phyloP scores from a whole-genome alignment of 2,888 invertebrate species.

The Brachyptera putata region DNA sequence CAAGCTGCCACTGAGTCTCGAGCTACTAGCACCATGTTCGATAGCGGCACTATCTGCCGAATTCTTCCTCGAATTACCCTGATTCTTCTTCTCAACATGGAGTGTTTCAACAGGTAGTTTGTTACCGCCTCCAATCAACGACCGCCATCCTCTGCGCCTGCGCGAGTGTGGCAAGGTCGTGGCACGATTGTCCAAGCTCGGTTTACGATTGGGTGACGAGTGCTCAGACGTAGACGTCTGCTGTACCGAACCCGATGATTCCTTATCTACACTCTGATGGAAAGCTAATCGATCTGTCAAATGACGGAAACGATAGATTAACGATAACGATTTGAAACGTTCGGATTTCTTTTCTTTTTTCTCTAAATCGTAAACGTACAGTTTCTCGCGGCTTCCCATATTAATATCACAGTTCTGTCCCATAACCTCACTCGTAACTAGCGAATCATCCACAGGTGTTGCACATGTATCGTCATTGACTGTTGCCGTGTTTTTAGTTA shows the following conservation, averaged over 20 bases:
- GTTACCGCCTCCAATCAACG: constrained; percentile 39
- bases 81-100: constrained; percentile 23
- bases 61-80: constrained; percentile 40
- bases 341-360: constrained; percentile 34
- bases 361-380: too few species aligned
- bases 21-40: constrained; percentile 42
- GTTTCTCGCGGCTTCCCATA: too few species aligned
- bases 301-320: constrained; percentile 51
- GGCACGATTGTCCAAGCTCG: constrained; percentile 39
- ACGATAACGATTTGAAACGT: constrained; percentile 43
- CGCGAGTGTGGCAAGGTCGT: constrained; percentile 43
- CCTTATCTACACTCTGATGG: constrained; percentile 49
- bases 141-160: constrained; percentile 43
- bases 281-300: constrained; percentile 50
- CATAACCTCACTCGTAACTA: constrained; percentile 21
- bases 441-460: neutral
- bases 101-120: neutral
- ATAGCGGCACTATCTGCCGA: constrained; percentile 41
- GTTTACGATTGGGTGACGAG: constrained; percentile 29
- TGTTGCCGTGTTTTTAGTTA: too few species aligned
- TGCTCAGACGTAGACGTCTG: too few species aligned
- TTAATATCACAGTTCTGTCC: constrained; percentile 11
- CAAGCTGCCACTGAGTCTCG: constrained; percentile 20
- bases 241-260: constrained; percentile 38
- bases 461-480: too few species aligned